These are phyloP conservation scores for Erythrocercus mccallii DNA, from an alignment of 2,113 vertebrate species.

Conservation along the genomic window DNA sequence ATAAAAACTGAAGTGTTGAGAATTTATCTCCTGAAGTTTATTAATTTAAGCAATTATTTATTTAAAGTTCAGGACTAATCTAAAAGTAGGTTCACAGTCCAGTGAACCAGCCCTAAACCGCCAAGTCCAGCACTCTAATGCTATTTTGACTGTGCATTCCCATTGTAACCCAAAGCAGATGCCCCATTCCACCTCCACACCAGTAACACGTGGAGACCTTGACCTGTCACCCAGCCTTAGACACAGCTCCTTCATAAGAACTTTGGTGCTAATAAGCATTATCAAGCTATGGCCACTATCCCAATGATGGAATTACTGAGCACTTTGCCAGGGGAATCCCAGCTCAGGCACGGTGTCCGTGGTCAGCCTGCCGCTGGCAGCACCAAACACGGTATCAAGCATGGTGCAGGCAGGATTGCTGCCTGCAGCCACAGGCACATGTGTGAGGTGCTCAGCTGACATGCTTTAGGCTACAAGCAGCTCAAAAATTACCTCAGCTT, in stretches of 20 bases:
- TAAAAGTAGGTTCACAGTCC: neutral
- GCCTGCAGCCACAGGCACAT: neutral
- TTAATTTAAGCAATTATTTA: neutral
- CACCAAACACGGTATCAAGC: neutral
- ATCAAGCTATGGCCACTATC: neutral
- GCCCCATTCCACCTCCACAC: neutral
- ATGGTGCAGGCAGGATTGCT: neutral
- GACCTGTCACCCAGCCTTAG: neutral
- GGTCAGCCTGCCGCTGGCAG: neutral
- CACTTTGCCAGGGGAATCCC: neutral
- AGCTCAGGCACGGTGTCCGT: neutral
- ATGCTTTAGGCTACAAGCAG: neutral
- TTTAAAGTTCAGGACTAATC: neutral
- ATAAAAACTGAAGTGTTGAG: neutral
- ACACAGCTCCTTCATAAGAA: neutral
- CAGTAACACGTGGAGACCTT: accelerated
- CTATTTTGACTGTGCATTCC: neutral
- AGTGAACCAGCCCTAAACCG: neutral
- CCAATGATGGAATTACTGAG: neutral
- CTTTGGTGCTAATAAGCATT: neutral
- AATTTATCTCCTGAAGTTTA: neutral
- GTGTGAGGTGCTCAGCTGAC: neutral
- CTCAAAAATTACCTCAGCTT: neutral
- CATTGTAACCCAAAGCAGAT: neutral
- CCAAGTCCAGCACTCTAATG: neutral